Conservation (phyloP, 23 tunicate genomes). For the Clavelina lepadiformis region DNA sequence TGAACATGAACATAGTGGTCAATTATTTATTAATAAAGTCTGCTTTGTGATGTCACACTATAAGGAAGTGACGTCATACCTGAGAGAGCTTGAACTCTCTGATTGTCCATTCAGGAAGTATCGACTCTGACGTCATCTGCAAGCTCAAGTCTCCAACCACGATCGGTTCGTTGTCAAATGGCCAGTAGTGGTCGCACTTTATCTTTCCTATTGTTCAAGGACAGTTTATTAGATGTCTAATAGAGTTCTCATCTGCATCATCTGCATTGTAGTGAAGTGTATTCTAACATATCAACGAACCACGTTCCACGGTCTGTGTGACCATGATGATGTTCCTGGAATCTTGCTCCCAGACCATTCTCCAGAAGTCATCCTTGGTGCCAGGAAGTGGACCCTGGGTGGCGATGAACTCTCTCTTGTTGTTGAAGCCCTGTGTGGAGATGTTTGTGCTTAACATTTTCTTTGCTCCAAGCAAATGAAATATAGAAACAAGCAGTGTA, state of each 20-base stretch:
- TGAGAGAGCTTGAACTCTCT: constrained; percentile 71
- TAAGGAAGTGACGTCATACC: no score
- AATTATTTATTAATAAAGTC: no score
- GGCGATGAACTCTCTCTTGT: constrained; percentile 77
- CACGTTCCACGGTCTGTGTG: constrained; percentile 82
- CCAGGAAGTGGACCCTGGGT: constrained; percentile 90
- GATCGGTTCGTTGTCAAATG: constrained; percentile 87
- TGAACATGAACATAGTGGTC: no score
- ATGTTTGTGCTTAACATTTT: no score
- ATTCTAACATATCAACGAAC: no score
- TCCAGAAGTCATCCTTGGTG: constrained; percentile 94
- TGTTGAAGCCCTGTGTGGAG: constrained; percentile 73
- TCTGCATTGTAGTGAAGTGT: no score
- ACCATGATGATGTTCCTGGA: constrained; percentile 72
- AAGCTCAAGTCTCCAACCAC: constrained; percentile 50
- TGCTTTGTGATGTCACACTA: no score
- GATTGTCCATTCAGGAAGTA: constrained; percentile 85
- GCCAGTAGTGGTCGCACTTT: constrained; percentile 99
- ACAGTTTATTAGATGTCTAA: neutral
- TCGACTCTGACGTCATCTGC: constrained; percentile 81
- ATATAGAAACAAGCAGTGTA: no score
- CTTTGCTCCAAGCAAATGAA: no score
- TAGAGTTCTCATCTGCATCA: no score
- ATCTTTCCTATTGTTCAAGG: constrained; percentile 42
- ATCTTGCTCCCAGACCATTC: constrained; percentile 95